Evolutionary conservation across 2,113 vertebrate species (phyloP).

Genomic region (Callionymus lyra): DNA sequence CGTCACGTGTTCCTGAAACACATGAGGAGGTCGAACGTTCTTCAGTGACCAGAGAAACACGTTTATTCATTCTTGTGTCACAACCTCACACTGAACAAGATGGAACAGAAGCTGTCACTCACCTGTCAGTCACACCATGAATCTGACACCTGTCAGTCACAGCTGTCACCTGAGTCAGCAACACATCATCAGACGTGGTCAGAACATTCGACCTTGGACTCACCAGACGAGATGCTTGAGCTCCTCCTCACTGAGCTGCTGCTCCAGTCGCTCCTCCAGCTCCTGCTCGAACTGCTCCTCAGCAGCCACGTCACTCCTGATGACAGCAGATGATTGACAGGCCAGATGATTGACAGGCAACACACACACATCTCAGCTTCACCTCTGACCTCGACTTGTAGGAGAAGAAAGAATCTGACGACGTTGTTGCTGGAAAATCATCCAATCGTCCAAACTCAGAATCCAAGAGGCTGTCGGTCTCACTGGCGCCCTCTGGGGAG

Average conservation of each 20-base stretch:
- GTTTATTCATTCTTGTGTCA: too few species aligned
- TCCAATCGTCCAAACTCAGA: constrained; percentile 80
- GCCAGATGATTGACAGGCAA: too few species aligned
- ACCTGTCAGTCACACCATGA: too few species aligned
- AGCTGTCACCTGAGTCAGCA: too few species aligned
- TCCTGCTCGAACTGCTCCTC: constrained; percentile 81
- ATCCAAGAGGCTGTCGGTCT: constrained; percentile 82
- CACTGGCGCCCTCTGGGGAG: constrained; percentile 79
- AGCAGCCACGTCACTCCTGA: constrained; percentile 68
- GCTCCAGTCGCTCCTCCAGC: constrained; percentile 83
- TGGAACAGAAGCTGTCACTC: constrained; percentile 19
- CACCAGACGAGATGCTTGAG: constrained; percentile 88
- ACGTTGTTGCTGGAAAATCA: constrained; percentile 75
- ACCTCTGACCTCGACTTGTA: constrained; percentile 67
- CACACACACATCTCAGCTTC: background rate
- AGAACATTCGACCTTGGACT: background rate
- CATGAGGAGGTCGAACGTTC: too few species aligned
- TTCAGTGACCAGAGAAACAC: too few species aligned
- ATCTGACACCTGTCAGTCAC: too few species aligned
- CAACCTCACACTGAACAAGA: constrained; percentile 29
- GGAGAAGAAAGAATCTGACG: constrained; percentile 80
- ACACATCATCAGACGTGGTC: background rate
- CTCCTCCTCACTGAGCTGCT: constrained; percentile 78
- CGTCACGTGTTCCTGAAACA: too few species aligned
- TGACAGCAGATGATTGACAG: constrained; percentile 2